A percentile compares a stretch with the other conserved stretches of the same genome.
phyloP scores from a whole-genome alignment of 1,140 invertebrate genomes.

The Bicyclus anynana region DNA sequence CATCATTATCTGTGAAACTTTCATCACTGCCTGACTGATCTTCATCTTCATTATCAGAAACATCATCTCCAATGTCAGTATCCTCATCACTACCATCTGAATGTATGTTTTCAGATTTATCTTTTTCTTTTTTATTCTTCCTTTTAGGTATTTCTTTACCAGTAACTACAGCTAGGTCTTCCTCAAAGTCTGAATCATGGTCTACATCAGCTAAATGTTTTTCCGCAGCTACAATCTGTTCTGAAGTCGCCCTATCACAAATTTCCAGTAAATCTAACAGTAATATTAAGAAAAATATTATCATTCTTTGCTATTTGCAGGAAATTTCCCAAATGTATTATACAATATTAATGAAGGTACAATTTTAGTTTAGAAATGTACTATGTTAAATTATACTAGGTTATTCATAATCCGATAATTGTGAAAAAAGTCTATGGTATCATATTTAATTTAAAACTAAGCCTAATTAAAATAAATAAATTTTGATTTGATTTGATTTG shows the following conservation, averaged over 20 bases:
- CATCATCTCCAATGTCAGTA: too few species aligned
- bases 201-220: constrained; percentile 79
- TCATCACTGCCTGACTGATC: constrained; percentile 32
- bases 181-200: constrained; percentile 81
- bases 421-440: too few species aligned
- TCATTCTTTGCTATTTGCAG: too few species aligned
- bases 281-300: constrained; percentile 24
- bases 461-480: too few species aligned
- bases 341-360: too few species aligned
- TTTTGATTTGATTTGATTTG: too few species aligned
- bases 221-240: constrained; percentile 80
- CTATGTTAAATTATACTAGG: too few species aligned
- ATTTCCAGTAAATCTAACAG: constrained; percentile 85
- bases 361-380: too few species aligned
- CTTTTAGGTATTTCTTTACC: constrained; percentile 52
- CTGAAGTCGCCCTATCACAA: constrained; percentile 85
- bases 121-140: constrained; percentile 41
- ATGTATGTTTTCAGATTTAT: constrained; percentile 19
- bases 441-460: too few species aligned
- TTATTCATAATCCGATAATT: too few species aligned
- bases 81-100: constrained; percentile 37
- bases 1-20: constrained; percentile 24
- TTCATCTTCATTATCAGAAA: constrained; percentile 35
- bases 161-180: constrained; percentile 78
- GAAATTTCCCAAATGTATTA: too few species aligned